phyloP scores from a whole-genome alignment of 2,113 vertebrate species.

The Pan troglodytes region NHGRI_mPanTro3-v2.1_pri NC_072414.2:69245001-69245500 shows the following conservation, averaged over 20 bases:
- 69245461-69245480: neutral
- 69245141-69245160: neutral
- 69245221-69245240: neutral
- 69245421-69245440: neutral
- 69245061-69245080: neutral
- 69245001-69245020: neutral
- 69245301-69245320: neutral
- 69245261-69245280: neutral
- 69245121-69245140: neutral
- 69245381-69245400: neutral
- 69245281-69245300: neutral
- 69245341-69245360: neutral
- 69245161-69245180: neutral
- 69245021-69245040: neutral
- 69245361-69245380: neutral
- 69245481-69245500: neutral
- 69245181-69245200: too few species aligned
- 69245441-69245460: neutral
- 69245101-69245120: neutral
- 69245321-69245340: neutral
- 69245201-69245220: neutral
- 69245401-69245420: neutral
- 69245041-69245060: neutral
- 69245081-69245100: constrained; percentile 11
- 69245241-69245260: neutral